A percentile compares a stretch with the other conserved stretches of the same genome.
Conservation (phyloP, 2,113 vertebrate genomes). For the Blennius ocellaris region DNA sequence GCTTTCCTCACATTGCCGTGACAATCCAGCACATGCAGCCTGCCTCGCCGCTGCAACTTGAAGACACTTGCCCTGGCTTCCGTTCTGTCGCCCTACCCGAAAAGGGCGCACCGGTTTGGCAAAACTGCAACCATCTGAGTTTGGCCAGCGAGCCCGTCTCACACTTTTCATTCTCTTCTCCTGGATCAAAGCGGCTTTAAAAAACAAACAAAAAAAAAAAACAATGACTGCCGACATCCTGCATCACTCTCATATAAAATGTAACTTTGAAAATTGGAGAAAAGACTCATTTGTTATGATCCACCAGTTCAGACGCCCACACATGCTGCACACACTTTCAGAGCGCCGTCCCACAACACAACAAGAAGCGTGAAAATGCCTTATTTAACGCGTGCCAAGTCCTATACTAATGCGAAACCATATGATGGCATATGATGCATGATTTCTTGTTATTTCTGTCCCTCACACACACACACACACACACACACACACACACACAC, state of each 20-base stretch:
- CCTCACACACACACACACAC: not conserved
- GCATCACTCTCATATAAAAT: not conserved
- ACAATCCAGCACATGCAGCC: no score
- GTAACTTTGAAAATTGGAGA: not conserved
- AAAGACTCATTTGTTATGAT: not conserved
- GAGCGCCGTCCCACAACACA: not conserved
- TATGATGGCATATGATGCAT: not conserved
- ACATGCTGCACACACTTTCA: not conserved
- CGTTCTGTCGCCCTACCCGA: no score
- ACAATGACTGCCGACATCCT: not conserved
- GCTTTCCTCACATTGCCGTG: no score
- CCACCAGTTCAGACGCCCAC: not conserved
- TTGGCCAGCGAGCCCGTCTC: no score
- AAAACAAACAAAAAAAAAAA: not conserved
- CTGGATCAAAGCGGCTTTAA: not conserved
- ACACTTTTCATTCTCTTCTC: no score
- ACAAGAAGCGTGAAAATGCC: not conserved
- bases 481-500: slow-evolving; percentile 3
- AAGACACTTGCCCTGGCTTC: no score
- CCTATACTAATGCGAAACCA: slow-evolving; percentile 1
- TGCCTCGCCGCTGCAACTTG: no score
- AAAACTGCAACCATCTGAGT: no score
- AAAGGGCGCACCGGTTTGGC: no score
- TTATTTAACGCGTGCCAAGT: not conserved
- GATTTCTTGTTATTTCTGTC: not conserved